These are phyloP conservation scores for Macrochelys suwanniensis DNA, from an alignment of 2,797 vertebrate genomes.

Conservation along the genomic window DNA sequence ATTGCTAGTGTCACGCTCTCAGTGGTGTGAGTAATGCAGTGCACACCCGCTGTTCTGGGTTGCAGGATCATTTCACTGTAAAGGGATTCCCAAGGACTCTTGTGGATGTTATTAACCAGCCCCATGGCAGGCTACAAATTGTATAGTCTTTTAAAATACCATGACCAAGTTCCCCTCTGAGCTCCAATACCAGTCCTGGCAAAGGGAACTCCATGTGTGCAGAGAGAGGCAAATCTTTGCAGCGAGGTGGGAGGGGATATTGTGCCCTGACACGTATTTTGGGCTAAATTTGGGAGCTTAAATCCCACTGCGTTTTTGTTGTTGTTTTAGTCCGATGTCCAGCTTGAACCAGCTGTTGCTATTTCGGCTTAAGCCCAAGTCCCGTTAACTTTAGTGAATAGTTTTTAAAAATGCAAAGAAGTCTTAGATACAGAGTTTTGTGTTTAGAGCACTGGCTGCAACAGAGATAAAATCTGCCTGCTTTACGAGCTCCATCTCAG, in stretches of 20 bases:
- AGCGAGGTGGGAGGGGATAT: neutral
- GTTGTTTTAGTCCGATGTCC: slow-evolving; percentile 19
- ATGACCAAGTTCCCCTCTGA: neutral
- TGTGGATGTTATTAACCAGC: neutral
- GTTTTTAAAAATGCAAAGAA: neutral
- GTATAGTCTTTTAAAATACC: neutral
- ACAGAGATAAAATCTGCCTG: neutral
- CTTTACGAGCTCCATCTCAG: neutral
- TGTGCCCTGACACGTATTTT: neutral
- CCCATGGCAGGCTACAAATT: neutral
- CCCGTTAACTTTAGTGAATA: neutral
- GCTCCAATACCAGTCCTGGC: neutral
- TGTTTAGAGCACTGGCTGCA: neutral
- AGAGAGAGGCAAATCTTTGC: neutral
- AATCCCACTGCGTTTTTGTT: slow-evolving; percentile 28
- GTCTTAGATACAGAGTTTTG: too few species aligned
- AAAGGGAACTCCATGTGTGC: neutral
- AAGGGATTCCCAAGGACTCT: neutral
- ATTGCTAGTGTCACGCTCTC: neutral
- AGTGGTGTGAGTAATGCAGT: neutral
- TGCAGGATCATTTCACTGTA: neutral
- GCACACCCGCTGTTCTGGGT: neutral
- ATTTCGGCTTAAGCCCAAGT: slow-evolving; percentile 36
- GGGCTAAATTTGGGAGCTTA: slow-evolving; percentile 59
- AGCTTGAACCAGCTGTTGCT: slow-evolving; percentile 75